phyloP scores from a whole-genome alignment of 2,888 invertebrate species.

The Eupithecia inturbata region DNA sequence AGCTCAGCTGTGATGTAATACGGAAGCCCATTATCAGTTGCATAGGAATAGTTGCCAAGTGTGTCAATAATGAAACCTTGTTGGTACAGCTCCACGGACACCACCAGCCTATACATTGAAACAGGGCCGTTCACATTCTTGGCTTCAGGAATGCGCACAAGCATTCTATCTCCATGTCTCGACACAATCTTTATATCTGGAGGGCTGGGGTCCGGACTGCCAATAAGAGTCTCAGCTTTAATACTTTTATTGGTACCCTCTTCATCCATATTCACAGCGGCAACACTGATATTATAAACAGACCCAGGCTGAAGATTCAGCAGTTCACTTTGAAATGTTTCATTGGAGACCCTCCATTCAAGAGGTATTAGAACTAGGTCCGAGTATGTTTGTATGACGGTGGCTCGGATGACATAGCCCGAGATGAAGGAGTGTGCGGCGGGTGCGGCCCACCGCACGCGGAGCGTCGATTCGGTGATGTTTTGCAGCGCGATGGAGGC shows the following conservation, averaged over 20 bases:
- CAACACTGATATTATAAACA: slow-evolving; percentile 89
- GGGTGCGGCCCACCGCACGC: slow-evolving; percentile 84
- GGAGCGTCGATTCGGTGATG: slow-evolving; percentile 86
- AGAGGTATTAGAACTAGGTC: slow-evolving; percentile 75
- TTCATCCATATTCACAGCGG: slow-evolving; percentile 85
- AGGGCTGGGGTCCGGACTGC: slow-evolving; percentile 88
- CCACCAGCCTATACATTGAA: slow-evolving; percentile 88
- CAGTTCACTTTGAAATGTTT: slow-evolving; percentile 83
- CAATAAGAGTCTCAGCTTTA: slow-evolving; percentile 88
- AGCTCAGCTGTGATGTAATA: slow-evolving; percentile 94
- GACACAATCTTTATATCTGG: slow-evolving; percentile 86
- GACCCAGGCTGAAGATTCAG: slow-evolving; percentile 89
- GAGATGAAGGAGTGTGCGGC: slow-evolving; percentile 80
- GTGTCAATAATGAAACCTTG: slow-evolving; percentile 86
- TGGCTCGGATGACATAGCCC: slow-evolving; percentile 83
- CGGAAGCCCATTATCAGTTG: slow-evolving; percentile 86
- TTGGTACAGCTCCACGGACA: slow-evolving; percentile 86
- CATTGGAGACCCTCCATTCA: slow-evolving; percentile 85
- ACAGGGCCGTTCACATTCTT: slow-evolving; percentile 92
- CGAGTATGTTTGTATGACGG: slow-evolving; percentile 84
- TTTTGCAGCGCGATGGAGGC: slow-evolving; percentile 83
- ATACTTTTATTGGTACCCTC: slow-evolving; percentile 84
- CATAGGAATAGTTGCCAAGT: slow-evolving; percentile 86
- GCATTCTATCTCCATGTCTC: slow-evolving; percentile 85
- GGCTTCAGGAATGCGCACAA: slow-evolving; percentile 87